Evolutionary conservation across 2,888 invertebrate genomes (phyloP), one percentile per base, ranked within the genome.

Genomic region (Temnothorax unifasciatus): DNA sequence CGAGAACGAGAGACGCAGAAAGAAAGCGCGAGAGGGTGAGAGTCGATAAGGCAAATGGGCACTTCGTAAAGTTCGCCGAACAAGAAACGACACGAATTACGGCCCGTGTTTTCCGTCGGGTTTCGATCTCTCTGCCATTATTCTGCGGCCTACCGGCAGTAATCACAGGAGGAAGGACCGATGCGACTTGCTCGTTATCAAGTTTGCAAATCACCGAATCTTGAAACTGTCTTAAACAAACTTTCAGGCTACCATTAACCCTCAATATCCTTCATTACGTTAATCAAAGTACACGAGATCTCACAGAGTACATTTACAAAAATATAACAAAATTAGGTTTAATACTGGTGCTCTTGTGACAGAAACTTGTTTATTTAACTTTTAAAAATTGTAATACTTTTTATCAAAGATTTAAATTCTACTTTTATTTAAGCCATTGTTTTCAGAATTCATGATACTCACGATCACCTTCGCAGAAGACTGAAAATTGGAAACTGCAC

Each of bases 1-100:
- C 25, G 57, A 82, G 85, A 83, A 85, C 50, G 71, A 84, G 61
- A 68, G 57, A 83, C 71, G 64, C 59, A 57, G 66, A 50, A 75
- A 66, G 75, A 86, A 75, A 73, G 83, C 38, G 73, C 82, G 54
- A 88, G 85, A 90, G 88, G 84, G 90, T 89, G 88, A 90, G 87
- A 92, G 91, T 92, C 92, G 92, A 93, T 93, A 92, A 93, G 91
- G 89, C 87, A 91, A 94, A 92, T 92, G 89, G 89, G 88, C 89
- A 91, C 91, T 92, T 90, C 86, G 83, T 90, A 87, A 91, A 92
- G 88, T 93, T 92, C 91, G 88, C 87, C 89, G 90, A 92, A 92
- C 91, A 87, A 88, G 87, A 88, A 91, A 92, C 87, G 88, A 91
- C 91, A 90, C 88, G 90, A 90, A 91, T 91, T 87, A 87, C 86